Evolutionary conservation across 2,113 vertebrate genomes (phyloP).

Genomic region (Daphoenositta chrysoptera): DNA sequence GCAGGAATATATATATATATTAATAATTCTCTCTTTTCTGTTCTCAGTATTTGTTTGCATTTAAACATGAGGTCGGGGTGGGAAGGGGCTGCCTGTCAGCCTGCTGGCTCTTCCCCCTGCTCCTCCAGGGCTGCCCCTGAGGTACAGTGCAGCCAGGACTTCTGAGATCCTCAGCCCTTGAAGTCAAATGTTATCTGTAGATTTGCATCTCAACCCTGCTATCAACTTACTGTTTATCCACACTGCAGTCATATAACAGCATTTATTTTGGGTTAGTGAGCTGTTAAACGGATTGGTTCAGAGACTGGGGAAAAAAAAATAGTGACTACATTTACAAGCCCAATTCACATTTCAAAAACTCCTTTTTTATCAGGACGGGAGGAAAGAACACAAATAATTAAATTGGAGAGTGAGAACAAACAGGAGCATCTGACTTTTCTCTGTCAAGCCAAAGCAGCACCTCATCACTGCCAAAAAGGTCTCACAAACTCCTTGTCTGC

Average conservation of each 20-base stretch:
- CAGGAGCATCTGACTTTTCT: background rate
- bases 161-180: background rate
- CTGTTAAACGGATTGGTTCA: background rate
- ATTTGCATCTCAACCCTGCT: background rate
- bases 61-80: background rate
- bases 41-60: background rate
- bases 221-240: background rate
- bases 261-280: background rate
- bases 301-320: background rate
- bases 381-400: background rate
- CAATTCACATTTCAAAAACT: background rate
- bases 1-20: background rate
- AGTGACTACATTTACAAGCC: background rate
- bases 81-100: background rate
- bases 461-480: background rate
- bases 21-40: background rate
- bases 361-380: background rate
- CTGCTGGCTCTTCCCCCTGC: background rate
- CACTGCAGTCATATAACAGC: background rate
- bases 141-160: background rate
- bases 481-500: background rate
- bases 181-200: conserved; percentile 2
- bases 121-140: background rate
- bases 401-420: background rate
- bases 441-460: background rate